phyloP scores from a whole-genome alignment of 1,140 invertebrate genomes.

The Drosophila santomea region DNA sequence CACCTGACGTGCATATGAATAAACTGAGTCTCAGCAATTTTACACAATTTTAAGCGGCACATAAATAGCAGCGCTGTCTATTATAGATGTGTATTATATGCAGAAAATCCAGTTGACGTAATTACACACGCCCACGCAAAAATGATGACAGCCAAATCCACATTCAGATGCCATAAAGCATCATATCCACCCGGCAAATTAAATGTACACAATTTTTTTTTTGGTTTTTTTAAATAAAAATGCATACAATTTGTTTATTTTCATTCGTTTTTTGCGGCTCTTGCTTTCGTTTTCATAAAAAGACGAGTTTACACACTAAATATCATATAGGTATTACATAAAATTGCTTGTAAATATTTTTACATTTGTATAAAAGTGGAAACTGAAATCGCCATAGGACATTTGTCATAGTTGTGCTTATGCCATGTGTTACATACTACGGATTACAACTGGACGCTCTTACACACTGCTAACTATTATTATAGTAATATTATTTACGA shows the following conservation, averaged over 20 bases:
- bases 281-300: conserved; percentile 52
- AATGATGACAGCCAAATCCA: conserved; percentile 1
- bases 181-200: conserved; percentile 3
- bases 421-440: conserved; percentile 39
- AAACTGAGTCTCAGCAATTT: neutral
- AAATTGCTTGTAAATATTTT: conserved; percentile 57
- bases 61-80: conserved; percentile 31
- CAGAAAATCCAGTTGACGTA: conserved; percentile 39
- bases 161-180: neutral
- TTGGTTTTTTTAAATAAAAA: conserved; percentile 58
- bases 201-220: neutral
- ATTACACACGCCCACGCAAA: conserved; percentile 22
- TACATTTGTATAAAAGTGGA: conserved; percentile 56
- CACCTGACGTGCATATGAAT: conserved; percentile 1
- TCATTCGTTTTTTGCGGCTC: conserved; percentile 41
- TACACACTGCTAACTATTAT: conserved; percentile 36
- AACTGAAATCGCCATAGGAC: conserved; percentile 50
- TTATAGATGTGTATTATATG: conserved; percentile 23
- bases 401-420: conserved; percentile 52
- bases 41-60: conserved; percentile 19
- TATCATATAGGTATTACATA: conserved; percentile 56
- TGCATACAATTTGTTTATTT: conserved; percentile 70
- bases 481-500: conserved; percentile 24
- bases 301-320: conserved; percentile 57
- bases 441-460: conserved; percentile 53